A percentile compares a stretch with the other conserved stretches of the same genome.
These are phyloP conservation scores for Anableps anableps DNA, from an alignment of 2,797 vertebrate genomes.

Conservation along the genomic window DNA sequence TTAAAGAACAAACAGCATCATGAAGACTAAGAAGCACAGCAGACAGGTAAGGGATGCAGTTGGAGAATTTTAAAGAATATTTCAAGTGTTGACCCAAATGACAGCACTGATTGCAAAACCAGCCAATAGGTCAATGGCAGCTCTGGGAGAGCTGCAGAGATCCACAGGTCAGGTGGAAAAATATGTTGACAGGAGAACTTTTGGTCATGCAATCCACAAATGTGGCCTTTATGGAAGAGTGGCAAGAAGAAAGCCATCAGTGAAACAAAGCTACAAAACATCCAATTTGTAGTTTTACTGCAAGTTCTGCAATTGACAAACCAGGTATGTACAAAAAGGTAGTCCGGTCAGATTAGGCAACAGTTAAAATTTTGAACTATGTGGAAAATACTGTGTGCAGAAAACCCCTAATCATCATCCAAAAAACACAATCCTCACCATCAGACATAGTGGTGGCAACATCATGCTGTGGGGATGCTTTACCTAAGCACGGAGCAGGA, in stretches of 20 bases:
- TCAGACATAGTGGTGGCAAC: background rate
- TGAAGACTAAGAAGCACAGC: background rate
- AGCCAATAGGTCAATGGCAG: background rate
- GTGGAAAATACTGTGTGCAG: background rate
- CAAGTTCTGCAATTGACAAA: background rate
- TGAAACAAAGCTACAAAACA: background rate
- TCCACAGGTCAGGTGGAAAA: background rate
- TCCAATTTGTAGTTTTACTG: background rate
- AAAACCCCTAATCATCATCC: background rate
- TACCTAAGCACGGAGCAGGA: background rate
- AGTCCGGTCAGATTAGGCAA: background rate
- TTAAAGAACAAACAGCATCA: background rate
- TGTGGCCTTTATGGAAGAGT: background rate
- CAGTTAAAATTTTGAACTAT: background rate
- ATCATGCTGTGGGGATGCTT: slow-evolving; percentile 2
- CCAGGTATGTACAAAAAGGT: background rate
- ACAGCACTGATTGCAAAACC: background rate
- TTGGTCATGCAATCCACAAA: background rate
- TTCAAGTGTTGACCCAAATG: background rate
- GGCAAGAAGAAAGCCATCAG: background rate
- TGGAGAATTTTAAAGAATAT: background rate
- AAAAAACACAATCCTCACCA: background rate
- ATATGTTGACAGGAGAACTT: background rate
- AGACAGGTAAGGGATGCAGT: background rate
- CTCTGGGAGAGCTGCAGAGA: background rate